Base-by-base conservation (phyloP, 1,140 invertebrate species). In the Alviniconcha marisindica region DNA sequence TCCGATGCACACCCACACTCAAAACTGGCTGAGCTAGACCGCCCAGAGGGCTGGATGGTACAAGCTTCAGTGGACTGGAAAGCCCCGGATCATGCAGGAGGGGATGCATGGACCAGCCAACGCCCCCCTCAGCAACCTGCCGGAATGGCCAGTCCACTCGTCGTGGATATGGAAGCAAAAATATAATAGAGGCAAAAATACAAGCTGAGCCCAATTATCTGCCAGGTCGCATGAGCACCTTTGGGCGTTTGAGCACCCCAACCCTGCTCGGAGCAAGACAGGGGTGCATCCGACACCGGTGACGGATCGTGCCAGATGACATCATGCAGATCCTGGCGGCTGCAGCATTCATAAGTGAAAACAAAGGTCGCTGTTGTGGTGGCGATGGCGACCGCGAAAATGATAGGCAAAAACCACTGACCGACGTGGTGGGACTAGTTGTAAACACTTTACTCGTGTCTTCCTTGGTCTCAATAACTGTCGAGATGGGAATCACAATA, bases 341-440 rank as follows among this genome's bases (percentile, higher is more conserved):
- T 80, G 56, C 56, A 44, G 78, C 78, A 54, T 78, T 78, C 42
- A 60, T 80, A 80, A 80, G 78, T 44, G 44, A 80, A 80, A 80
- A 78, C 36, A 60, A 14, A 44, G 56, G 56, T 80, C 56, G 40
- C 78, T 36, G 38, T 15, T 80, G 56, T 42, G 78, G 40, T 80
- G 78, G 78, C 42, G 40, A 80, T 38, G 40, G 78, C 28, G 40
- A 80, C 40, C 60, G 56, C 38, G 28, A 63, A 80, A 80, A 66
- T 31, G 31, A 63, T 63, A 78, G 40, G 60, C 56, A 66, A 60
- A 60, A 60, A 80, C 56, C 38, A 60, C 56, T 66, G 56, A 78
- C 77, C 77, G 78, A 54, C 56, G 78, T 66, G 78, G 78, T 80
- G 78, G 78, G 78, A 80, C 73, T 44, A 76, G 73, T 24, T 76